Evolutionary conservation across 2,113 vertebrate species (phyloP).

Genomic region (Dipodomys ordii): DNA sequence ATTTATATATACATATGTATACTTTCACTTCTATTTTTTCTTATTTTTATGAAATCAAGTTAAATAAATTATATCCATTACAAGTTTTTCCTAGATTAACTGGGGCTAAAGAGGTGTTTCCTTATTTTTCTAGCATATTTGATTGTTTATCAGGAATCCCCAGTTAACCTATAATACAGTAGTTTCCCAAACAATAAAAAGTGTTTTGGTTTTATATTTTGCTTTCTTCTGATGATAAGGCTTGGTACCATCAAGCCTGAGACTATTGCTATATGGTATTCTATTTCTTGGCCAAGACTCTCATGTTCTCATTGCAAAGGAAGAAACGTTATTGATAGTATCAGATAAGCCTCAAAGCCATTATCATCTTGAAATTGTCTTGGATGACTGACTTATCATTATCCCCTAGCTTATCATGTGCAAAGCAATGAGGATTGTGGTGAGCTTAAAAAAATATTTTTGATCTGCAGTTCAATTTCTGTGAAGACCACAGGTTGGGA

Average conservation of each 20-base stretch:
- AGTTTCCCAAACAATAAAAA: background rate
- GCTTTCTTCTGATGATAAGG: background rate
- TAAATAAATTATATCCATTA: background rate
- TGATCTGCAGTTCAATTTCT: background rate
- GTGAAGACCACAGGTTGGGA: background rate
- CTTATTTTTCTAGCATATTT: constrained; percentile 3
- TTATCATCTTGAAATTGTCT: background rate
- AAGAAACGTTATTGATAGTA: background rate
- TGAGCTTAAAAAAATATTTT: constrained; percentile 15
- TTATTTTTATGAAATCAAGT: background rate
- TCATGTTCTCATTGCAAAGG: background rate
- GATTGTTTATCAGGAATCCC: background rate
- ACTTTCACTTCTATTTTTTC: too few species aligned
- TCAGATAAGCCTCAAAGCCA: background rate
- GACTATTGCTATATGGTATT: background rate
- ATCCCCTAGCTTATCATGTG: background rate
- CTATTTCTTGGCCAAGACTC: background rate
- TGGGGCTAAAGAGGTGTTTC: background rate
- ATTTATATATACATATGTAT: too few species aligned
- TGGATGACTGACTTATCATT: background rate
- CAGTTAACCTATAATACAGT: background rate
- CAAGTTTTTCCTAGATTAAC: background rate
- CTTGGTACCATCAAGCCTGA: background rate
- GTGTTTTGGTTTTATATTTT: background rate
- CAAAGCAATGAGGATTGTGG: background rate